Percentiles rank a stretch among this genome's conserved stretches.
phyloP scores from a whole-genome alignment of 2,797 vertebrate species.

The Hydrolagus colliei region DNA sequence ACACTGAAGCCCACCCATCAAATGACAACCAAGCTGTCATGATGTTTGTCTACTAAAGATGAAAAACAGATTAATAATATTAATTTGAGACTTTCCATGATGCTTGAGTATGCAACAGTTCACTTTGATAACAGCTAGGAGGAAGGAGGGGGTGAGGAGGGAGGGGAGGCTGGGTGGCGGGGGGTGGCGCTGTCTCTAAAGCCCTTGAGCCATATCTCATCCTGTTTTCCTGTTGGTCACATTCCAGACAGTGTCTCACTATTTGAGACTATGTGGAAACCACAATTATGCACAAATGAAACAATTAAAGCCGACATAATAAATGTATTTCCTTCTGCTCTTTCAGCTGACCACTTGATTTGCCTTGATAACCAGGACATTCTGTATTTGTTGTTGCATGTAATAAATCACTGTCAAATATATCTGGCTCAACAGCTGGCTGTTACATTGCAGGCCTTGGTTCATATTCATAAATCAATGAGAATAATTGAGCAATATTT shows the following conservation, averaged over 20 bases:
- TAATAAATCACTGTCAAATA: neutral
- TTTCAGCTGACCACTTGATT: neutral
- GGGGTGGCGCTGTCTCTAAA: neutral
- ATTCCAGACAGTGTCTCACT: neutral
- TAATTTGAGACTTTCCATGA: neutral
- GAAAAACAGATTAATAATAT: neutral
- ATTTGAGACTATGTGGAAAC: neutral
- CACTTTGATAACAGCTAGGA: neutral
- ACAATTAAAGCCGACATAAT: neutral
- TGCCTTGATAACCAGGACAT: neutral
- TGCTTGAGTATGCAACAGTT: neutral
- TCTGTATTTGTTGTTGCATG: neutral
- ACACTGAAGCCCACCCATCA: no score
- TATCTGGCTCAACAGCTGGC: neutral
- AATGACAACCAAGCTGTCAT: no score
- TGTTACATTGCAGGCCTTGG: neutral
- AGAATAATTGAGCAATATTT: neutral
- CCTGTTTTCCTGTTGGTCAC: neutral
- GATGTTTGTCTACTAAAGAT: neutral
- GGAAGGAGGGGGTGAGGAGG: neutral
- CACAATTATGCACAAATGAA: neutral
- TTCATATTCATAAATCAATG: neutral
- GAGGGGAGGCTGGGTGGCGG: no score
- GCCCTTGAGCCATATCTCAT: neutral
- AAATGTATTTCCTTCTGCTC: neutral